Conservation (phyloP, 2,888 invertebrate genomes). For the Dryobotodes eremita region DNA sequence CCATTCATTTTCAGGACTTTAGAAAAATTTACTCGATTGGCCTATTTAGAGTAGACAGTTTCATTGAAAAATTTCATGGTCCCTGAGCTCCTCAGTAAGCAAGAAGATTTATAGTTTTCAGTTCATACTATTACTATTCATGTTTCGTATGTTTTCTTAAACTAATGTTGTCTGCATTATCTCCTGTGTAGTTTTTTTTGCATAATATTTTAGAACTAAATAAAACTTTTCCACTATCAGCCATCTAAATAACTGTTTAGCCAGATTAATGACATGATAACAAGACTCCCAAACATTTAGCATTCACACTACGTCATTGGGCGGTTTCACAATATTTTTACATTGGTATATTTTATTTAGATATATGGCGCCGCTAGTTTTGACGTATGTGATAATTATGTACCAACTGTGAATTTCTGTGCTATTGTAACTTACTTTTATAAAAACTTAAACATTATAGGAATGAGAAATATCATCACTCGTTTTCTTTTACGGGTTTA, state of each 20-base stretch:
- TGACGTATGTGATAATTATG: conserved; percentile 65
- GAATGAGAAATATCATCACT: background rate
- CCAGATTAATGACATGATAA: conserved; percentile 49
- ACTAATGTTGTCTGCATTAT: background rate
- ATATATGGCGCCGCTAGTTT: conserved; percentile 52
- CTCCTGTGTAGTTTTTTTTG: background rate
- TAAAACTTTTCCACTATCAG: conserved; percentile 3
- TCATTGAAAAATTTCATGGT: background rate
- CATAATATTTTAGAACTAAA: conserved; percentile 17
- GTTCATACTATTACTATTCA: no score
- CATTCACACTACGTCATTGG: conserved; percentile 44
- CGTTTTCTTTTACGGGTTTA: background rate
- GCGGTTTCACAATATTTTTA: conserved; percentile 63
- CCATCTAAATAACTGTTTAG: conserved; percentile 36
- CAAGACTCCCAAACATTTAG: conserved; percentile 40
- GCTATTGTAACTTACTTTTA: background rate
- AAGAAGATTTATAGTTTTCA: background rate
- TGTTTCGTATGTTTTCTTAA: no score
- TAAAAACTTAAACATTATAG: background rate
- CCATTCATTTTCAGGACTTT: background rate
- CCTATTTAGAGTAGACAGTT: background rate
- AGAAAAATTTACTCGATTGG: background rate
- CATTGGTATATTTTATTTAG: conserved; percentile 64
- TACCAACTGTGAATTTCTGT: conserved; percentile 21
- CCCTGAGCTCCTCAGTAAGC: no score